Evolutionary conservation across 1,140 invertebrate genomes (phyloP), one percentile per base, ranked within the genome.

Genomic region (Pseudomyrmex sp.): DNA sequence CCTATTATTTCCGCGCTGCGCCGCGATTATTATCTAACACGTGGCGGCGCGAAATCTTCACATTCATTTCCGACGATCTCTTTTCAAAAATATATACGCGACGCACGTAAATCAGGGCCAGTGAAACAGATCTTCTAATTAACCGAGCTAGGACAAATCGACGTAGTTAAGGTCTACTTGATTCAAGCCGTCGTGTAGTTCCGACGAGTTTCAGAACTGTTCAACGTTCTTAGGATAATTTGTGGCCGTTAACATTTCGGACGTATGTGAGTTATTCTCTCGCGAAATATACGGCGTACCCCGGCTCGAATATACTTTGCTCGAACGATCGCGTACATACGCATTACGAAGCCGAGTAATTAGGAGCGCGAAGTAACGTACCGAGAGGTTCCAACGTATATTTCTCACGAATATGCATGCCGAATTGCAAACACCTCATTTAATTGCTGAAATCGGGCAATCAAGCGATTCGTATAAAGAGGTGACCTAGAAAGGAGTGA

Each of bases 271-370:
- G 62, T 66, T 73, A 77, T 68, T 72, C 18, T 46, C 70, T 61
- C 65, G 63, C 79, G 54, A 65, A 48, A 69, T 79, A 77, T 54
- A 66, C 84, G 66, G 84, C 86, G 35, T 35, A 35, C 5, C 5
- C 35, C 5, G 35, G 35, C 5, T 35, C 5, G 35, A 35, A 35
- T 35, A 35, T 83, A 86, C 85, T 87, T 87, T 73, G 35, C 35
- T 59, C 79, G 23, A 20, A 77, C 73, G 86, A 86, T 87, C 66
- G 66, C 13, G 48, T 61, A 35, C 35, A 35, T 35, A 65, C 85
- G 86, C 76, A 68, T 87, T 86, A 86, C 54, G 80, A 72, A 58
- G 15, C n/a, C 44, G 82, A 80, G 56, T 86, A 84, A 88, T 88
- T 86, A 82, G 15, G 56, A 9, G 1, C 70, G 46, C 65, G 85